A percentile compares a stretch with the other conserved stretches of the same genome.
These are phyloP conservation scores for Pangasianodon hypophthalmus DNA, from an alignment of 2,113 vertebrate species.

Conservation along the genomic window DNA sequence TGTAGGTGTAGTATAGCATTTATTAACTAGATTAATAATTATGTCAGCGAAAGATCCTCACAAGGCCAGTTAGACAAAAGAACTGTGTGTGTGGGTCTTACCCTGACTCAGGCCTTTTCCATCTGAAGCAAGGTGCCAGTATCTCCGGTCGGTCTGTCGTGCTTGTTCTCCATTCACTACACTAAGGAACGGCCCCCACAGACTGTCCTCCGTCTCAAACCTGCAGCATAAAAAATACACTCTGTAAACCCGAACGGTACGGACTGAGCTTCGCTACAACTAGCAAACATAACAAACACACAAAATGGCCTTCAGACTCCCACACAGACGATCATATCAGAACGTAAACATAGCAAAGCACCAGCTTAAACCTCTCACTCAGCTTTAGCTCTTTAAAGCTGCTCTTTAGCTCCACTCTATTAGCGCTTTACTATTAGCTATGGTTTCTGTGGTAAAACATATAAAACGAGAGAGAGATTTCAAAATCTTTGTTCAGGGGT, in stretches of 20 bases:
- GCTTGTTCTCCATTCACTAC: constrained; percentile 77
- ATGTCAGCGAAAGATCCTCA: background rate
- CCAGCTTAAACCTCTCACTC: background rate
- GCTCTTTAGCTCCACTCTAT: background rate
- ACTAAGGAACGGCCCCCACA: constrained; percentile 84
- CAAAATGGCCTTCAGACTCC: background rate
- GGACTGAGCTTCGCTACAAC: background rate
- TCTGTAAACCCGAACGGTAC: background rate
- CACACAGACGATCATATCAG: background rate
- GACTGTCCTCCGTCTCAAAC: constrained; percentile 76
- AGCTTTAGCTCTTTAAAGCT: background rate
- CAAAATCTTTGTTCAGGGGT: background rate
- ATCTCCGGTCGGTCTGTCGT: constrained; percentile 71
- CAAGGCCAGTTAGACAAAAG: background rate
- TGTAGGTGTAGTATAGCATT: background rate
- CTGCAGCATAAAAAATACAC: constrained; percentile 62
- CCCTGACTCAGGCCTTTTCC: constrained; percentile 74
- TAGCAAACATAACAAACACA: background rate
- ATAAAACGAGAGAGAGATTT: background rate
- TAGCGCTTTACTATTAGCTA: background rate
- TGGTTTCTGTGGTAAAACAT: background rate
- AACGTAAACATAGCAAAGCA: background rate
- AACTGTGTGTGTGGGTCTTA: constrained; percentile 61
- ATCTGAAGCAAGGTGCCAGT: constrained; percentile 80
- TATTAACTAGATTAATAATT: background rate